phyloP scores from a whole-genome alignment of 37 sponge, comb jelly and placozoan species.

The Bolinopsis microptera region DNA sequence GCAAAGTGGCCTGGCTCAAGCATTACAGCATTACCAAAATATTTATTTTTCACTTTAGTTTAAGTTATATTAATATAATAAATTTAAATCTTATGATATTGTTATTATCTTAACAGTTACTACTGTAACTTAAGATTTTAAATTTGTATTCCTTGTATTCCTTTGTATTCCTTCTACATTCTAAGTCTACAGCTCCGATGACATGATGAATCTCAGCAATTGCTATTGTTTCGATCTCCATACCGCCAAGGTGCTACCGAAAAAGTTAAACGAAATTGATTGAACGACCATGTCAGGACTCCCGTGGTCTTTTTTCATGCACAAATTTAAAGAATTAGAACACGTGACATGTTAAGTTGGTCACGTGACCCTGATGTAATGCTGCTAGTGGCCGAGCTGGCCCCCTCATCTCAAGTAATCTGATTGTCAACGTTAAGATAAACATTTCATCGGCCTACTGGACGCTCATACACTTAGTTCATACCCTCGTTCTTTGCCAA shows the following conservation, averaged over 20 bases:
- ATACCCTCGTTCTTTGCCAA: background rate
- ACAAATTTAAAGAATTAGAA: background rate
- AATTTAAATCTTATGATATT: no score
- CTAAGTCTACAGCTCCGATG: no score
- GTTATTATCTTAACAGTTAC: no score
- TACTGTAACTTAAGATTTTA: no score
- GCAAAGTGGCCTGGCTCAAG: no score
- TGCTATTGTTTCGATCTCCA: no score
- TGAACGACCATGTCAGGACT: background rate
- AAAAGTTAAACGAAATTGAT: background rate
- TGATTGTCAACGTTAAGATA: background rate
- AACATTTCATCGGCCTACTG: background rate
- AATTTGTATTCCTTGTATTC: no score
- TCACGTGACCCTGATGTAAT: background rate
- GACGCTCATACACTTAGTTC: background rate
- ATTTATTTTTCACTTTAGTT: no score
- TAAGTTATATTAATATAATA: no score
- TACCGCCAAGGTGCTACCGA: background rate
- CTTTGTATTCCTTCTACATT: no score
- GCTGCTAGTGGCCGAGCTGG: background rate
- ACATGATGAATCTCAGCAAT: no score
- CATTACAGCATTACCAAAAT: no score
- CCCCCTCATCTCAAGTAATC: background rate
- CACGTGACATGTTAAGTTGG: background rate
- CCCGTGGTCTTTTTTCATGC: background rate